These are phyloP conservation scores for Flexamia atlantica DNA, from an alignment of 2,888 invertebrate genomes.

Conservation along the genomic window DNA sequence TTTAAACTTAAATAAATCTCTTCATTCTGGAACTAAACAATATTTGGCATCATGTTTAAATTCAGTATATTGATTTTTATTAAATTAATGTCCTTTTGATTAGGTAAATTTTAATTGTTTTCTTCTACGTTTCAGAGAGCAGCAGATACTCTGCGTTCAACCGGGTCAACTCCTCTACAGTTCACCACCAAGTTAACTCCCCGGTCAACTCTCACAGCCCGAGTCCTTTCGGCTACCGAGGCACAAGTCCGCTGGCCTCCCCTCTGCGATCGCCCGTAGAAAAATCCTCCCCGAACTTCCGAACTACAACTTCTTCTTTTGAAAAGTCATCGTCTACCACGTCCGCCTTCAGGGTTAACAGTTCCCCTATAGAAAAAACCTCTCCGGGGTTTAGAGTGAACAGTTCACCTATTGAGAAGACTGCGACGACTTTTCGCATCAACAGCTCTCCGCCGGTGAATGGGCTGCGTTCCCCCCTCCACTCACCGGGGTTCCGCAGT, in stretches of 20 bases:
- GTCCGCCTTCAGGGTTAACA: constrained; percentile 51
- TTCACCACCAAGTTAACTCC: constrained; percentile 65
- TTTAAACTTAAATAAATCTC: no score
- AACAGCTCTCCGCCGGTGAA: constrained; percentile 62
- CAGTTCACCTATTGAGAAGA: constrained; percentile 52
- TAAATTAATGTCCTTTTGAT: no score
- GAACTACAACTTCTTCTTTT: constrained; percentile 44
- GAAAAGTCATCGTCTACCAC: constrained; percentile 55
- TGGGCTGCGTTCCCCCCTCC: constrained; percentile 60
- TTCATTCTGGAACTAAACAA: no score
- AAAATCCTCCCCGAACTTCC: constrained; percentile 42
- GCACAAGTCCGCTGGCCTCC: constrained; percentile 65
- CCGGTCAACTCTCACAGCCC: constrained; percentile 67
- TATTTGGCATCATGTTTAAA: no score
- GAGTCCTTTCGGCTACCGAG: constrained; percentile 65
- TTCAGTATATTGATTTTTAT: no score
- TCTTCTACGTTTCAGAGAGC: constrained; percentile 8
- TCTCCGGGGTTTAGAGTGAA: constrained; percentile 5
- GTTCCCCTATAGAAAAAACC: constrained; percentile 51
- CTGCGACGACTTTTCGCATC: constrained; percentile 47
- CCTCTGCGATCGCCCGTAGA: constrained; percentile 59
- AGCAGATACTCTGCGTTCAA: constrained; percentile 65
- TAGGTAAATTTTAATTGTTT: no score
- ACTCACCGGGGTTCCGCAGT: constrained; percentile 53
- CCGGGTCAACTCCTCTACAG: constrained; percentile 66